Conservation (phyloP, 2,888 invertebrate genomes). For the Watsonalla cultraria region DNA sequence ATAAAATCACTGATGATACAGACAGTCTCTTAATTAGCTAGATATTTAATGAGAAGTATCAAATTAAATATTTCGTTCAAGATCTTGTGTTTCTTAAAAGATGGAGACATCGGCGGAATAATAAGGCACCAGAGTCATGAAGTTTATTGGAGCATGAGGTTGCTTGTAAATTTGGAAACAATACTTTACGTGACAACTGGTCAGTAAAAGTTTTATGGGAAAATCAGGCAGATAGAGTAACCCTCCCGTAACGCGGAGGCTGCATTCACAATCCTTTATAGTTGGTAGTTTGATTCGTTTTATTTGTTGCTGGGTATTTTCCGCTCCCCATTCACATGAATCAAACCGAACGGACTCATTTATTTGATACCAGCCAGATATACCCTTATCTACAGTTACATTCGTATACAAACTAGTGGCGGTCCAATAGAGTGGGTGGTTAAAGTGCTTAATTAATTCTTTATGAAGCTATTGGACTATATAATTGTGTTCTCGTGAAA, state of each 20-base stretch:
- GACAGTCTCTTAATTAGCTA: no score
- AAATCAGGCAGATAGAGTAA: slow-evolving; percentile 13
- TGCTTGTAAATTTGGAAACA: slow-evolving; percentile 22
- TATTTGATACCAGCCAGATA: slow-evolving; percentile 67
- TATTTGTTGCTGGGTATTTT: slow-evolving; percentile 67
- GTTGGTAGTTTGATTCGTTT: slow-evolving; percentile 58
- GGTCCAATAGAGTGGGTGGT: slow-evolving; percentile 31
- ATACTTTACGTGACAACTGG: slow-evolving; percentile 13
- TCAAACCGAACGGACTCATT: slow-evolving; percentile 73
- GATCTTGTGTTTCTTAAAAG: no score
- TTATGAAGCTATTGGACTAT: slow-evolving; percentile 7
- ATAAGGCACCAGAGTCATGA: slow-evolving; percentile 4
- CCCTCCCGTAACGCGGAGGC: slow-evolving; percentile 17
- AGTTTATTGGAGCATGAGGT: slow-evolving; percentile 21
- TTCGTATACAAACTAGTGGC: slow-evolving; percentile 27
- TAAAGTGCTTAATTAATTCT: slow-evolving; percentile 27
- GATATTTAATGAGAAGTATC: no score
- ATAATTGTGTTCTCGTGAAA: slow-evolving; percentile 9
- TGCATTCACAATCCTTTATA: slow-evolving; percentile 32
- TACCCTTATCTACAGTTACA: slow-evolving; percentile 42
- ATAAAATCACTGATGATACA: no score
- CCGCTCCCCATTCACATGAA: slow-evolving; percentile 72
- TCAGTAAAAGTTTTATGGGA: slow-evolving; percentile 6
- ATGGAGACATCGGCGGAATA: no score
- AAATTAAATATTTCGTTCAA: no score